These are phyloP conservation scores for Nerophis ophidion DNA, from an alignment of 2,113 vertebrate species.

Conservation along the genomic window DNA sequence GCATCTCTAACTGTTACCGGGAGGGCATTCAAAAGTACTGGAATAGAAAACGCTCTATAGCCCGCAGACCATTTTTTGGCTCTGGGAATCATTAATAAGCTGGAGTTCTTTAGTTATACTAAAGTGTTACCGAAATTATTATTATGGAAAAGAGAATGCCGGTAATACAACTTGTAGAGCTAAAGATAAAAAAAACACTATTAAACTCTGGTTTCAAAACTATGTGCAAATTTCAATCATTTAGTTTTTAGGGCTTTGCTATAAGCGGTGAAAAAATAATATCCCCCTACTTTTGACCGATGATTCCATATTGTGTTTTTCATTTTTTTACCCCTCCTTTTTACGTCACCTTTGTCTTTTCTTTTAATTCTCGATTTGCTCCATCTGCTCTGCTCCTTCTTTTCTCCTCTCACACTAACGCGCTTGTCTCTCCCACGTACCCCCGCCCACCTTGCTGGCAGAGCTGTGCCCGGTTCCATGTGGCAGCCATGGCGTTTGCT, in stretches of 20 bases:
- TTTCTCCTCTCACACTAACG: constrained; percentile 22
- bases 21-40: too few species aligned
- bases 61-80: too few species aligned
- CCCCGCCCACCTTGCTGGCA: constrained; percentile 58
- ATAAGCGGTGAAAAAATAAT: constrained; percentile 39
- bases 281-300: constrained; percentile 33
- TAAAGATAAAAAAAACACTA: constrained; percentile 28
- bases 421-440: constrained; percentile 25
- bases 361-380: constrained; percentile 20
- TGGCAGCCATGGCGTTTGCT: constrained; percentile 86
- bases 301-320: constrained; percentile 26
- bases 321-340: constrained; percentile 4
- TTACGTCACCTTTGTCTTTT: constrained; percentile 26
- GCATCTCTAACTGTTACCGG: too few species aligned
- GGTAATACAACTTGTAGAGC: constrained; percentile 38
- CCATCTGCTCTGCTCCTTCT: constrained; percentile 41
- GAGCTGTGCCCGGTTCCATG: constrained; percentile 91
- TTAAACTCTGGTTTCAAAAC: constrained; percentile 65
- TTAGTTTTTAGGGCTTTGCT: constrained; percentile 55
- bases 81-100: too few species aligned
- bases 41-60: too few species aligned
- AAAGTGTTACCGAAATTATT: too few species aligned
- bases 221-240: constrained; percentile 61
- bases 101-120: too few species aligned
- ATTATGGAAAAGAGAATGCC: constrained; percentile 24